Percentiles rank a stretch among this genome's conserved stretches.
Conservation (phyloP, 2,888 invertebrate genomes). For the Cataglyphis altisquamis region DNA sequence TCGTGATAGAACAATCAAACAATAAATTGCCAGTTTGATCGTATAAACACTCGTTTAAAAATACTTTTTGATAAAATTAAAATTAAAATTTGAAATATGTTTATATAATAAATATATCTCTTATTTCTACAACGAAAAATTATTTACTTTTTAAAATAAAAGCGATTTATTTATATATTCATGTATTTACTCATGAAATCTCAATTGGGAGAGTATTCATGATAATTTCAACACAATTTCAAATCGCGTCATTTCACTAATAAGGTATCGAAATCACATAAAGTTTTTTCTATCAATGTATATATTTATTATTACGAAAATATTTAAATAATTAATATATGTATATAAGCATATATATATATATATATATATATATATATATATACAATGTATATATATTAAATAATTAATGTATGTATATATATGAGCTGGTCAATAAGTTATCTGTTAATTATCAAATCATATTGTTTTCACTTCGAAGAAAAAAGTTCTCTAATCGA, state of each 20-base stretch:
- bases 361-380: too few relatives aligned
- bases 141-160: background rate
- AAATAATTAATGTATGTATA: background rate
- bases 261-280: background rate
- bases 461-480: background rate
- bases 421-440: background rate
- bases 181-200: background rate
- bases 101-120: background rate
- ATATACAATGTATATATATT: too few relatives aligned
- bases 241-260: background rate
- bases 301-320: background rate
- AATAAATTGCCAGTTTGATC: too few relatives aligned
- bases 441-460: background rate
- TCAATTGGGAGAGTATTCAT: background rate
- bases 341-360: background rate
- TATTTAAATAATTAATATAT: background rate
- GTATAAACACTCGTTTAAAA: too few relatives aligned
- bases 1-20: too few relatives aligned
- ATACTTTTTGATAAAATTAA: too few relatives aligned
- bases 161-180: background rate
- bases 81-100: background rate
- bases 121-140: background rate
- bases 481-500: constrained; percentile 1
- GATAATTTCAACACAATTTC: background rate
- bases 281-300: background rate